Evolutionary conservation across 2,797 vertebrate genomes (phyloP), one percentile per base, ranked within the genome.

Genomic region (Phaenicophaeus curvirostris): DNA sequence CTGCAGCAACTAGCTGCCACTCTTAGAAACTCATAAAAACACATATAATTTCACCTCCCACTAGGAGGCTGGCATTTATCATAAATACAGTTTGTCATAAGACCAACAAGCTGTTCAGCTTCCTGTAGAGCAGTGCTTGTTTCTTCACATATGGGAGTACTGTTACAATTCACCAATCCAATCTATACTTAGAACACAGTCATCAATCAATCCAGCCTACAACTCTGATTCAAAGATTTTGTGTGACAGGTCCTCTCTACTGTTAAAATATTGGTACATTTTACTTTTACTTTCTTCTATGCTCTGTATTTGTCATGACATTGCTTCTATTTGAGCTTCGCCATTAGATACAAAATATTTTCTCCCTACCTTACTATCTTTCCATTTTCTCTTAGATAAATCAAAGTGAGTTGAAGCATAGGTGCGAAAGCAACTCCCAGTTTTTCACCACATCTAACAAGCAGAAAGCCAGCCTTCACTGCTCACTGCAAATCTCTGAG

Each of bases 41-140:
- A 1, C 2, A 5, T 0, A 0, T 8, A 8, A 87, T 59, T 59
- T 73, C 30, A 20, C 9, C 19, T 23, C n/a, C 27, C 4, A 3
- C 51, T 37, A 48, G n/a, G 10, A n/a, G 20, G 9, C 1, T 69
- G 55, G 20, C 39, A 73, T 50, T 65, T 72, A 50, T 57, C 51
- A 75, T 17, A 78, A 89, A 75, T 35, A 76, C 20, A 50, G 13
- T 50, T 57, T 31, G 20, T n/a, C 6, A 1, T 51, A 42, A 82
- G 46, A 93, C 48, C 18, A 76, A 75, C 5, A 33, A 81, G 50
- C 11, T 69, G 54, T 55, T 57, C 42, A 23, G 9, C 37, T 54
- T 85, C 14, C 44, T 88, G 50, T 57, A 57, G 35, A 83, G 53
- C 10, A 58, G 11, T 27, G 28, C 50, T 63, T 72, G 14, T 46